phyloP scores from a whole-genome alignment of 2,113 vertebrate species.

The Garra rufa region DNA sequence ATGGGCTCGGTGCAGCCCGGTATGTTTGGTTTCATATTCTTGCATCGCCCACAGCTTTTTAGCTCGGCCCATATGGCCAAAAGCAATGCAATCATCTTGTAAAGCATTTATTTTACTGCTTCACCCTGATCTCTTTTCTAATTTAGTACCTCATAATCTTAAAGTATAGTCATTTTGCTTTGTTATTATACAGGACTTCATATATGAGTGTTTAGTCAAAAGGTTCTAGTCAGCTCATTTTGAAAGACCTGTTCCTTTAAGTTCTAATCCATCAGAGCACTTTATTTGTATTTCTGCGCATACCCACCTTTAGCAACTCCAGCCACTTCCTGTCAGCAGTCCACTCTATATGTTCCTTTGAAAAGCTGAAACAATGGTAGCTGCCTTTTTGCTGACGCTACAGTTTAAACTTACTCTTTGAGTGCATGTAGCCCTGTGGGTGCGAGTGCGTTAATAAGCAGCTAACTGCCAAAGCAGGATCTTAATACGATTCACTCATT shows the following conservation, averaged over 20 bases:
- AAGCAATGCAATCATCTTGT: slow-evolving; percentile 10
- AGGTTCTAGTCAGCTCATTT: not conserved
- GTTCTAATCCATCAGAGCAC: not conserved
- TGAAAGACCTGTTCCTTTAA: not conserved
- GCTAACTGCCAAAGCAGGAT: slow-evolving; percentile 32
- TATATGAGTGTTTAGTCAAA: not conserved
- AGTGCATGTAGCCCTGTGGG: slow-evolving; percentile 33
- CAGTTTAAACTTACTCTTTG: slow-evolving; percentile 16
- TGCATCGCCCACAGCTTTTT: not conserved
- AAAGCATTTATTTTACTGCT: slow-evolving; percentile 6
- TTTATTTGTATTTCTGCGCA: slow-evolving; percentile 18
- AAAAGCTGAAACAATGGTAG: slow-evolving; percentile 46
- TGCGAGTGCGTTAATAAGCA: slow-evolving; percentile 45
- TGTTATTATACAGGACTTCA: not conserved
- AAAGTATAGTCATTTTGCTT: not conserved
- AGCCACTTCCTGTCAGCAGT: slow-evolving; percentile 15
- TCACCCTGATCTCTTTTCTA: slow-evolving; percentile 3
- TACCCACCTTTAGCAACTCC: not conserved
- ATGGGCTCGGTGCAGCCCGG: slow-evolving; percentile 3
- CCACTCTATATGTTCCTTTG: slow-evolving; percentile 26
- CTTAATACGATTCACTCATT: slow-evolving; percentile 21
- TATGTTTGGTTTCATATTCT: slow-evolving; percentile 25
- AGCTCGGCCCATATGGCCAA: not conserved
- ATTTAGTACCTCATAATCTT: not conserved
- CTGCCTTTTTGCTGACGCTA: slow-evolving; percentile 50